These are phyloP conservation scores for Eilema griseolum DNA, from an alignment of 2,888 invertebrate genomes.

Conservation along the genomic window DNA sequence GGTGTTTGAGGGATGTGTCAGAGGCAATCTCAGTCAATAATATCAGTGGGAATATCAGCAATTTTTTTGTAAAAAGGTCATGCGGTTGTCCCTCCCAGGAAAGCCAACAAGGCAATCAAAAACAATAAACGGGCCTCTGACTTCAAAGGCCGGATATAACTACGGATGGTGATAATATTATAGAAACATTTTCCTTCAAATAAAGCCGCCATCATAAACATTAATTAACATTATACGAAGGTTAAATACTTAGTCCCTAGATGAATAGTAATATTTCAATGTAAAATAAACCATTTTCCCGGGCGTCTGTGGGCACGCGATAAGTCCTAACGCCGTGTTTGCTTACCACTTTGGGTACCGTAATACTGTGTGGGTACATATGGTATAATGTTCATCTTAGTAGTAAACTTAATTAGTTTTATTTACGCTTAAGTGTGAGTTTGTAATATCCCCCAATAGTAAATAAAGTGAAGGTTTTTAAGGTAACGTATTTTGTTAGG, in stretches of 20 bases:
- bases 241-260: neutral
- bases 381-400: neutral
- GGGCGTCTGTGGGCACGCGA: neutral
- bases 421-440: neutral
- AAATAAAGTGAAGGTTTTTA: neutral
- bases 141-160: too few species aligned
- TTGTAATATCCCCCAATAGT: neutral
- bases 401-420: conserved; percentile 10
- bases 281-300: conserved; percentile 1
- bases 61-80: too few species aligned
- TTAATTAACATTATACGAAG: neutral
- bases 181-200: neutral
- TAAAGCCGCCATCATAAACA: neutral
- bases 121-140: too few species aligned
- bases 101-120: too few species aligned
- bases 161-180: too few species aligned
- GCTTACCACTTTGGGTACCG: neutral
- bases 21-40: too few species aligned
- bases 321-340: conserved; percentile 6
- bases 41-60: too few species aligned
- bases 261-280: neutral
- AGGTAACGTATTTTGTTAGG: neutral
- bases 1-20: too few species aligned
- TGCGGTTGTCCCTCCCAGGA: too few species aligned
- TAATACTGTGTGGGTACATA: neutral